Conservation (phyloP, 2,797 vertebrate species). For the Tragelaphus oryx region DNA sequence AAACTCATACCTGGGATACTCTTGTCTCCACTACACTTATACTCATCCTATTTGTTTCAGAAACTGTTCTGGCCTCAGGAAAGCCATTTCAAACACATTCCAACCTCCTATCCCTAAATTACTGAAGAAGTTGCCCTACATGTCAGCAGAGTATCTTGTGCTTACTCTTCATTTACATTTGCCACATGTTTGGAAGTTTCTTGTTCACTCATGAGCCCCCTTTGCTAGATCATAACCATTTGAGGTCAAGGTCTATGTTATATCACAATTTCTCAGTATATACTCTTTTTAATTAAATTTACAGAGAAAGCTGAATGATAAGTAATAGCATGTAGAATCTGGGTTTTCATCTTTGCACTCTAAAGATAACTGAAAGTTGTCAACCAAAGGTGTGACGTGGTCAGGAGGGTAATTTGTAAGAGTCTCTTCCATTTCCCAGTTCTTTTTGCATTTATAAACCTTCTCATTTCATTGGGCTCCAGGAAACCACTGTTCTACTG, state of each 20-base stretch:
- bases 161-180: neutral
- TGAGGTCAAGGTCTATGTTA: neutral
- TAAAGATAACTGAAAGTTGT: slow-evolving; percentile 10
- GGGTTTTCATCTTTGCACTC: neutral
- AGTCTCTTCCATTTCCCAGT: neutral
- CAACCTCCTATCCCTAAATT: neutral
- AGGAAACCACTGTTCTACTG: neutral
- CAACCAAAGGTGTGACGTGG: neutral
- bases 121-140: neutral
- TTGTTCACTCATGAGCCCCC: neutral
- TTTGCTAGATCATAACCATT: neutral
- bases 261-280: neutral
- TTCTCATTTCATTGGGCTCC: neutral
- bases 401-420: neutral
- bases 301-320: neutral
- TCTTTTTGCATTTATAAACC: neutral
- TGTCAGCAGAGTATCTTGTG: neutral
- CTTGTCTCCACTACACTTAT: neutral
- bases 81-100: neutral
- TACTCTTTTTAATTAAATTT: neutral
- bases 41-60: neutral
- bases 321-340: neutral
- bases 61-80: neutral
- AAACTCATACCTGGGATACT: neutral
- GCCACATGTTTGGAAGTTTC: neutral